These are phyloP conservation scores for Heliconius nattereri DNA, from an alignment of 1,140 invertebrate species.

Conservation along the genomic window DNA sequence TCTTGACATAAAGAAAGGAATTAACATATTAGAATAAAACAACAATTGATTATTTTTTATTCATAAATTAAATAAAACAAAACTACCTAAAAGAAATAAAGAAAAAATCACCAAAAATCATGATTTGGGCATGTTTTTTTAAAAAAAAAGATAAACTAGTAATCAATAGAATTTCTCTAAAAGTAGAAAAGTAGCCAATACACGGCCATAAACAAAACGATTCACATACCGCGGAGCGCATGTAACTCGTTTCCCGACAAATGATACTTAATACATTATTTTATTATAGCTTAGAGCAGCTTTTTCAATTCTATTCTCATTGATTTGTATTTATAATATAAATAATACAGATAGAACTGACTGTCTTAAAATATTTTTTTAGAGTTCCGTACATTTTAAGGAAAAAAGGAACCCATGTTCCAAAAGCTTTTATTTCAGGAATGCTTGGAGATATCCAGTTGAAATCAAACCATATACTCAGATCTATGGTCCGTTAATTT, in stretches of 20 bases:
- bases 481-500: no score
- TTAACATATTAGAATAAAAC: no score
- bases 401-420: no score
- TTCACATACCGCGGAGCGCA: constrained; percentile 27
- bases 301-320: background rate
- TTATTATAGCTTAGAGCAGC: constrained; percentile 2
- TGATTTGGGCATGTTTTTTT: background rate
- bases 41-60: no score
- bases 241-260: constrained; percentile 16
- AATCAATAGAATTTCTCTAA: constrained; percentile 13
- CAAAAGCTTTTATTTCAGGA: no score
- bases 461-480: no score
- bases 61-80: no score
- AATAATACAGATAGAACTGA: background rate
- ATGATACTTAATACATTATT: constrained; percentile 23
- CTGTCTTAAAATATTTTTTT: no score
- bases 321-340: background rate
- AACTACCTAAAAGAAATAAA: no score
- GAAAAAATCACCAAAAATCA: background rate
- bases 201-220: constrained; percentile 30
- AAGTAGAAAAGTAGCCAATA: constrained; percentile 20
- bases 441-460: no score
- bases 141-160: background rate
- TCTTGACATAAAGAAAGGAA: no score
- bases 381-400: no score